Percentiles rank a stretch among this genome's conserved stretches.
Conservation (phyloP, 2,797 vertebrate species). For the Prunella strophiata region DNA sequence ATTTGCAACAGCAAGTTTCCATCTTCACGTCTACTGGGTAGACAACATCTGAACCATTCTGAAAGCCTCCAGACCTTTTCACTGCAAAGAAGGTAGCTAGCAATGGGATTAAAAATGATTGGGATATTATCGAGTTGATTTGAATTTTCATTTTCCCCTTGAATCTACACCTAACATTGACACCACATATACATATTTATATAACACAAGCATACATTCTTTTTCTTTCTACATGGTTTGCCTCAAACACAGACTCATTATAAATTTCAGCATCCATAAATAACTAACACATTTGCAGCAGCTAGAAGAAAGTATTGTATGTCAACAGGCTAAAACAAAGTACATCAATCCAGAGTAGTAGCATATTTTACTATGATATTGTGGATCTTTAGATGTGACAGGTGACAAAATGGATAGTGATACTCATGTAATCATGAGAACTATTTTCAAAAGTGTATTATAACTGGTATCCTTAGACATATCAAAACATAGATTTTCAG, state of each 20-base stretch:
- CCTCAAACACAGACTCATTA: conserved; percentile 50
- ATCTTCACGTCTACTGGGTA: not conserved
- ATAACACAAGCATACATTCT: not conserved
- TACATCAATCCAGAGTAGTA: conserved; percentile 2
- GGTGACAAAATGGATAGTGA: conserved; percentile 48
- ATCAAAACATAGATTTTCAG: conserved; percentile 39
- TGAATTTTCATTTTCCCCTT: not conserved
- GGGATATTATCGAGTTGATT: not conserved
- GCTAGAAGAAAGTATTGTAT: conserved; percentile 60
- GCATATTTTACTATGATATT: conserved; percentile 25
- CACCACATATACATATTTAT: not conserved
- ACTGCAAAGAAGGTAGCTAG: not conserved
- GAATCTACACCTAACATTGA: not conserved
- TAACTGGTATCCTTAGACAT: conserved; percentile 30
- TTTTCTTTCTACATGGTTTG: conserved; percentile 58
- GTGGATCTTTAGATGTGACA: conserved; percentile 37
- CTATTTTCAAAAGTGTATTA: conserved; percentile 40
- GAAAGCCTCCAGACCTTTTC: not conserved
- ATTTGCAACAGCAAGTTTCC: not conserved
- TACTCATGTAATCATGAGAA: conserved; percentile 35
- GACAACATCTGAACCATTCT: not conserved
- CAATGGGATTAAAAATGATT: not conserved
- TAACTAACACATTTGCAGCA: conserved; percentile 53
- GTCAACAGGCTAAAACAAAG: conserved; percentile 53
- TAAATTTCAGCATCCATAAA: conserved; percentile 60